Evolutionary conservation across 2,113 vertebrate genomes (phyloP).

Genomic region (Seriola aureovittata): DNA sequence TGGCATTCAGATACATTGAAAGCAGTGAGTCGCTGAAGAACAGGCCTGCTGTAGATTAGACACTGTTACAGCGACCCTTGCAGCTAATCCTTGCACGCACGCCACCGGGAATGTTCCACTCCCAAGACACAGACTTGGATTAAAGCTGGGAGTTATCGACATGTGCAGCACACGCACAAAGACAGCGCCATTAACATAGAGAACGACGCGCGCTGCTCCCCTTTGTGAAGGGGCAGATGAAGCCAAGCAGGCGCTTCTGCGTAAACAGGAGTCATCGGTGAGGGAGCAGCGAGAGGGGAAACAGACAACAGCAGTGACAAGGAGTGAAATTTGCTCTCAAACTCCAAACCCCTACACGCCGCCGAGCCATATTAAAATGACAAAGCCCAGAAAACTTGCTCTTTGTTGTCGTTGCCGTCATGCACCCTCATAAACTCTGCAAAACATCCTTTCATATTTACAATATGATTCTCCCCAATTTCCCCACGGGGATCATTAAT

Average conservation of each 20-base stretch:
- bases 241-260: slow-evolving; percentile 58
- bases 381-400: slow-evolving; percentile 70
- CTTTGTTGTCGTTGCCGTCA: slow-evolving; percentile 56
- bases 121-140: slow-evolving; percentile 74
- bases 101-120: slow-evolving; percentile 56
- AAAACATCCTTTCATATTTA: slow-evolving; percentile 67
- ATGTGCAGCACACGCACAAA: slow-evolving; percentile 60
- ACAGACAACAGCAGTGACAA: slow-evolving; percentile 56
- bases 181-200: slow-evolving; percentile 77
- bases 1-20: slow-evolving; percentile 39
- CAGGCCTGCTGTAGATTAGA: slow-evolving; percentile 73
- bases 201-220: slow-evolving; percentile 61
- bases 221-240: slow-evolving; percentile 69
- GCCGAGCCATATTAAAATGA: slow-evolving; percentile 66
- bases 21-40: slow-evolving; percentile 53
- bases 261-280: slow-evolving; percentile 73
- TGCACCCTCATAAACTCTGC: slow-evolving; percentile 63
- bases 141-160: slow-evolving; percentile 76
- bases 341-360: slow-evolving; percentile 44
- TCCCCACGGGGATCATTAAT: slow-evolving; percentile 54
- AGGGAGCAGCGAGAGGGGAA: slow-evolving; percentile 49
- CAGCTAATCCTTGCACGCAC: slow-evolving; percentile 72
- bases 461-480: slow-evolving; percentile 49
- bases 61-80: slow-evolving; percentile 78
- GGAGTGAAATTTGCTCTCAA: slow-evolving; percentile 54